Conservation (phyloP, 35 echinoderm and acorn worm genomes). For the Patiria miniata region DNA sequence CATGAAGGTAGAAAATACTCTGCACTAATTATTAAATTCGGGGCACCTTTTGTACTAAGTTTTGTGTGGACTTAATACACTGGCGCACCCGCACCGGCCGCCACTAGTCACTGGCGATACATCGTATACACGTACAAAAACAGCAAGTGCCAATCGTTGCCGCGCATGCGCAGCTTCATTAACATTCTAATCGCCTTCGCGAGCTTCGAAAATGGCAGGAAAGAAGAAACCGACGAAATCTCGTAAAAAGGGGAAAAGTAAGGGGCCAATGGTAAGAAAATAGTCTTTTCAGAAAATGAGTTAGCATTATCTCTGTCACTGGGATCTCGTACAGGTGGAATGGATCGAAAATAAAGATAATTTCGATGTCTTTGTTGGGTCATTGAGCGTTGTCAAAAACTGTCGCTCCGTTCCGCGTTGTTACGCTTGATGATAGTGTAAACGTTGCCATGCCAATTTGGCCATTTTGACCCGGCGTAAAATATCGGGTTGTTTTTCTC, state of each 20-base stretch:
- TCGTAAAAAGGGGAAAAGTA: slow-evolving; percentile 22
- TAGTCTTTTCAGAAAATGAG: background rate
- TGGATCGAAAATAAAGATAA: background rate
- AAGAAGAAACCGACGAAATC: background rate
- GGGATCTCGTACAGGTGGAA: too few relatives aligned
- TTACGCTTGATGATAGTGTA: background rate
- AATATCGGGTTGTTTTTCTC: background rate
- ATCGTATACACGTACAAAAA: too few relatives aligned
- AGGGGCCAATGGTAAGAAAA: slow-evolving; percentile 33
- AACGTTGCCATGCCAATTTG: slow-evolving; percentile 22
- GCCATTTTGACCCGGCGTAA: background rate
- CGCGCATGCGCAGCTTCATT: slow-evolving; percentile 13
- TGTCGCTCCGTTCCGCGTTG: background rate
- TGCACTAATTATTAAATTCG: too few relatives aligned
- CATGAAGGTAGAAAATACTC: too few relatives aligned
- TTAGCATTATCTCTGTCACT: background rate
- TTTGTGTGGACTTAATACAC: too few relatives aligned
- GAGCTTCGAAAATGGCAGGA: slow-evolving; percentile 38
- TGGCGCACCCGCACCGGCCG: too few relatives aligned
- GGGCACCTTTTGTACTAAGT: too few relatives aligned
- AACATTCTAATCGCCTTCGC: background rate
- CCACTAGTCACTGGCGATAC: too few relatives aligned
- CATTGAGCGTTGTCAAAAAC: too few relatives aligned
- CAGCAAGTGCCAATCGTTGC: too few relatives aligned
- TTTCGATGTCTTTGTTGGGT: background rate